Evolutionary conservation across 2,888 invertebrate genomes (phyloP), one percentile per base, ranked within the genome.

Genomic region (Agelastica alni): DNA sequence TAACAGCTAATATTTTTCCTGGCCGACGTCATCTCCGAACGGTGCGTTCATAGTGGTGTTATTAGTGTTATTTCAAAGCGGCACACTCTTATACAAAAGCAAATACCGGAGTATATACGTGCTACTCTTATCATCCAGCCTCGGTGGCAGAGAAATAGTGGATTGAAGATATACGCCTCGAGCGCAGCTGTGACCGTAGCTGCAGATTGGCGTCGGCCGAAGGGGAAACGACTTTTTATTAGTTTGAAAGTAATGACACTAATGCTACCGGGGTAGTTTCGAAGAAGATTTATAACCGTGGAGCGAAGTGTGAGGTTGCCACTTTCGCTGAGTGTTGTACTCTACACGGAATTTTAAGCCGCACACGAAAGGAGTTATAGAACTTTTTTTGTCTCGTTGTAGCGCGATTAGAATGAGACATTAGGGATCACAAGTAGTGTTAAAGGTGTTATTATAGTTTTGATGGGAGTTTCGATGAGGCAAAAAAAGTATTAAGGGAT

Each of bases 151-250:
- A 7, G 18, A 41, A 41, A 30, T 41, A 49, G 30, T 42, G 56
- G 32, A 43, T 31, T 53, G 43, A 37, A 53, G 47, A 45, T 47
- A 54, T 54, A 54, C 58, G 58, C 46, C 46, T 7, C 51, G 14
- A 41, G 51, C 61, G 54, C 65, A 65, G 63, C 62, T 65, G 64
- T 60, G 65, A 58, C 63, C 62, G 56, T 58, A 20, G 20, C 37
- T 41, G 30, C 39, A 58, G 51, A 55, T 51, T 31, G 45, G 49
- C 34, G 56, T 52, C 30, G 44, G 52, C 30, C 22, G 49, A 45
- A 44, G 41, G 52, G 51, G 53, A 17, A 46, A 36, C 53, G 55
- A 58, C 55, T 60, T 60, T 60, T 60, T 60, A 60, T 60, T 60
- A 60, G 60, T 60, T 60, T 53, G 39, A 56, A 60, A 60, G 53